These are phyloP conservation scores for Pantherophis vulpinus DNA, from an alignment of 2,797 vertebrate species.

Conservation along the genomic window DNA sequence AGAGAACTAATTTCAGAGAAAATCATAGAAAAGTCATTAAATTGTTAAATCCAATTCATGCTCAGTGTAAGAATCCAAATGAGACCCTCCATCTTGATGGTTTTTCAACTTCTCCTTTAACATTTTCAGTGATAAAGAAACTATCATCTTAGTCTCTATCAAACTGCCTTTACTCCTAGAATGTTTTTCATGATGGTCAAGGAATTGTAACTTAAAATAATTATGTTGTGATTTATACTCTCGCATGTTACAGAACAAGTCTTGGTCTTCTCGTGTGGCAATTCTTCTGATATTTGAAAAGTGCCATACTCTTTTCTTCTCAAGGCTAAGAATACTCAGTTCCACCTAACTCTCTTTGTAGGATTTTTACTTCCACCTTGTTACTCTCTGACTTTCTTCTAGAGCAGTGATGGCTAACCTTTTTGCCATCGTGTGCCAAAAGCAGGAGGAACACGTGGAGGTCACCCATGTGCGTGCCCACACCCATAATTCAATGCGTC, in stretches of 20 bases:
- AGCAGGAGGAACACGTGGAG: no score
- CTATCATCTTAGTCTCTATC: not conserved
- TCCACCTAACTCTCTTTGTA: not conserved
- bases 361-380: not conserved
- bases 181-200: not conserved
- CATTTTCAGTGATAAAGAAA: not conserved
- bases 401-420: not conserved
- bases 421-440: no score
- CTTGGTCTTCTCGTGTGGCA: not conserved
- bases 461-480: no score
- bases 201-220: not conserved
- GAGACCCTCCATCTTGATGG: not conserved
- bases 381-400: not conserved
- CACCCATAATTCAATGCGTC: no score
- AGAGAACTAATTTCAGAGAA: not conserved
- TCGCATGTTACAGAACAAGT: not conserved
- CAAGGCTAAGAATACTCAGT: not conserved
- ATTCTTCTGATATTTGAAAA: not conserved
- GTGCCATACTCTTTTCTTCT: not conserved
- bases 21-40: not conserved
- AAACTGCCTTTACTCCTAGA: not conserved
- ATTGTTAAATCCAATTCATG: not conserved
- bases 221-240: not conserved
- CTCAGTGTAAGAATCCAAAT: not conserved
- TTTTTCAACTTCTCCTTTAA: not conserved